Evolutionary conservation across 2,113 vertebrate species (phyloP).

Genomic region (Irena cyanogastra): DNA sequence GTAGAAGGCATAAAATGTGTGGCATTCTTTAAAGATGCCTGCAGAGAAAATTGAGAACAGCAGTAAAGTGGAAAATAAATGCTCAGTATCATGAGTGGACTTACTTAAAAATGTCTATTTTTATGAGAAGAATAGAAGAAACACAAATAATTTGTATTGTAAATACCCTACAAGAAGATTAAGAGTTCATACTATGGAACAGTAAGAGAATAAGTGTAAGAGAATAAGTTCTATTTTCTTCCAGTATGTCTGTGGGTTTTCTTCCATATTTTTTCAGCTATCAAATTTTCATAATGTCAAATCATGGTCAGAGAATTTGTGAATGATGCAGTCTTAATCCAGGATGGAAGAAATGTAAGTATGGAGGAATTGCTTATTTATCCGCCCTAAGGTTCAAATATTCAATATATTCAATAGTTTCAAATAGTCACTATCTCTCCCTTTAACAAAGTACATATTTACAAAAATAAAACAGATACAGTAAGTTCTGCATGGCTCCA

Average conservation of each 20-base stretch:
- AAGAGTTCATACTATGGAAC: background rate
- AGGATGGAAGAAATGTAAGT: background rate
- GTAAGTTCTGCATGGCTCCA: background rate
- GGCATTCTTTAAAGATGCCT: background rate
- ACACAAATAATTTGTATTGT: background rate
- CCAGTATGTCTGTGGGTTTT: background rate
- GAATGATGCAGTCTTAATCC: background rate
- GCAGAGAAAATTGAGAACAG: background rate
- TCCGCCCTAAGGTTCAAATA: background rate
- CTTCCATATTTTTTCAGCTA: background rate
- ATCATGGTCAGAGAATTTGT: background rate
- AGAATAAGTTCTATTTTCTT: background rate
- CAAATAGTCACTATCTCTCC: background rate
- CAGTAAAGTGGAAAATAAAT: background rate
- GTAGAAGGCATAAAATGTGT: background rate
- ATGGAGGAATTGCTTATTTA: background rate
- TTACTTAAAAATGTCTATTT: background rate
- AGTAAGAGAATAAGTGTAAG: background rate
- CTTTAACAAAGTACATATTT: background rate
- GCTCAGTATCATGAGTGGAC: background rate
- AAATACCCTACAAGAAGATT: background rate
- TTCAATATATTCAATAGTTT: background rate
- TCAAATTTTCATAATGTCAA: background rate
- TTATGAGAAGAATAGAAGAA: background rate
- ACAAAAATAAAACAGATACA: background rate